Percentiles rank a stretch among this genome's conserved stretches.
Evolutionary conservation across 1,140 invertebrate genomes (phyloP).

Genomic region (Pseudomyrmex sp.): DNA sequence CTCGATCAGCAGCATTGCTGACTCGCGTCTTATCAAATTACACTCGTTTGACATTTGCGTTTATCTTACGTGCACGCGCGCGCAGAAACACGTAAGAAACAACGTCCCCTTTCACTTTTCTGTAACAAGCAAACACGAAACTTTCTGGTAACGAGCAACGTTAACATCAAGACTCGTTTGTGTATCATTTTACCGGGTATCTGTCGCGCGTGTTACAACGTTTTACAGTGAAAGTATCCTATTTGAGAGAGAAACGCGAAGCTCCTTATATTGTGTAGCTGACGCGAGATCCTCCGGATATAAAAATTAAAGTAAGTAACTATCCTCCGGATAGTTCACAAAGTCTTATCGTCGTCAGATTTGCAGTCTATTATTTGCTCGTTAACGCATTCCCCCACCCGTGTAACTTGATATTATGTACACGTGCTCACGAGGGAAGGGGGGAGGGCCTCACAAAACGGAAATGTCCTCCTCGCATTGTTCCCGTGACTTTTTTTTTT

Average conservation of each 20-base stretch:
- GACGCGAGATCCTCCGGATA: neutral
- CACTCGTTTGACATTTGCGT: constrained; percentile 42
- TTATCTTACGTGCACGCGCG: neutral
- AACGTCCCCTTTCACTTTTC: constrained; percentile 56
- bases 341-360: neutral
- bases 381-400: constrained; percentile 35
- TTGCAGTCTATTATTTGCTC: constrained; percentile 23
- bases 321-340: constrained; percentile 1
- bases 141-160: constrained; percentile 13
- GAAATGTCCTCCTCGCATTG: neutral
- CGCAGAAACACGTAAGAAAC: neutral
- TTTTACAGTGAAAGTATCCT: constrained; percentile 48
- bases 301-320: no score
- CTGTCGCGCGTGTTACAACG: constrained; percentile 16
- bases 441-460: neutral
- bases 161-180: constrained; percentile 21
- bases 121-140: constrained; percentile 10
- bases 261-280: neutral
- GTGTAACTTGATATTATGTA: constrained; percentile 27
- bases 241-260: constrained; percentile 33
- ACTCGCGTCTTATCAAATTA: constrained; percentile 27
- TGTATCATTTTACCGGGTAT: constrained; percentile 23
- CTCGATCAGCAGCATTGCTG: neutral
- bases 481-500: neutral
- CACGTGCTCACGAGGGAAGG: no score